A percentile compares a stretch with the other conserved stretches of the same genome.
phyloP scores from a whole-genome alignment of 1,140 invertebrate species.

The Papilio dardanus region DNA sequence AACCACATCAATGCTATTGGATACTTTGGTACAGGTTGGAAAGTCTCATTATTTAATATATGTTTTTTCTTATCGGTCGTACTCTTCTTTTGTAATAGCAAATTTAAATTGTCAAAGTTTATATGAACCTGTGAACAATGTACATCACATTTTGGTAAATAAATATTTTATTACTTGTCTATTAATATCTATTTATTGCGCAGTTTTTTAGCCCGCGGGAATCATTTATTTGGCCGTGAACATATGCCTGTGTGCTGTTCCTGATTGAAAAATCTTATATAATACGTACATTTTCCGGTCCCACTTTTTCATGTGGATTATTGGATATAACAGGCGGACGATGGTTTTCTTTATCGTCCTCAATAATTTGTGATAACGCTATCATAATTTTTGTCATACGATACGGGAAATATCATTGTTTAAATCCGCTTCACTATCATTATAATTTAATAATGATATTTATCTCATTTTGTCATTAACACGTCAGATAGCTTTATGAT shows the following conservation, averaged over 20 bases:
- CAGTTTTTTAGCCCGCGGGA: too few relatives aligned
- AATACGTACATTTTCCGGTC: constrained; percentile 46
- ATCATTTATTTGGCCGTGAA: too few relatives aligned
- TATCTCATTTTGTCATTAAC: background rate
- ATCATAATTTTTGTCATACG: constrained; percentile 22
- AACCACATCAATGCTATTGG: constrained; percentile 50
- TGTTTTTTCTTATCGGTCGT: background rate
- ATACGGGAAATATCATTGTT: background rate
- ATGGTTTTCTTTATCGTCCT: constrained; percentile 41
- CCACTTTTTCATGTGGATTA: constrained; percentile 52
- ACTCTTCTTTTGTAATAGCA: background rate
- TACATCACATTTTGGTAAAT: background rate
- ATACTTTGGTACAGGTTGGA: constrained; percentile 44
- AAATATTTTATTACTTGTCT: too few relatives aligned
- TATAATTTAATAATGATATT: constrained; percentile 3
- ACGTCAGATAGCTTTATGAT: background rate
- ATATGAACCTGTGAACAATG: background rate
- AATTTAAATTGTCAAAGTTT: background rate
- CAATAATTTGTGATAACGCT: constrained; percentile 14
- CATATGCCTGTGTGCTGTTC: too few relatives aligned
- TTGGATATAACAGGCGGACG: constrained; percentile 51
- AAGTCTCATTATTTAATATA: background rate
- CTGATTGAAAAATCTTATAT: background rate
- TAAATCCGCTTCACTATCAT: background rate
- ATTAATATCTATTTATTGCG: too few relatives aligned